Percentiles rank a stretch among this genome's conserved stretches.
Conservation (phyloP, 2,888 invertebrate species). For the Beris chalybata region DNA sequence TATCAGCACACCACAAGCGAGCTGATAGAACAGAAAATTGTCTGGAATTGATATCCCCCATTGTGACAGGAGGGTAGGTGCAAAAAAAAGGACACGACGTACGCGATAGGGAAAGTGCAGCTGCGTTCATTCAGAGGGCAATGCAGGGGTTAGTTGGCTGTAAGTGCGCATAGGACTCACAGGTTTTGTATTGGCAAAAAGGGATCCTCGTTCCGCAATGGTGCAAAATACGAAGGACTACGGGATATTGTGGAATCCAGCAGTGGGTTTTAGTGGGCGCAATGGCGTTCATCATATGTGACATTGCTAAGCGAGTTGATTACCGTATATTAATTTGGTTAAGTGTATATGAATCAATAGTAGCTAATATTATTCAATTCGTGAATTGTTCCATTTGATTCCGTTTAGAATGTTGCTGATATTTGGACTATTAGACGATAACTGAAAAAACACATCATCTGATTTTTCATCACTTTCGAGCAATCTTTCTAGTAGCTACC, state of each 20-base stretch:
- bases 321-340: no score
- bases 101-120: slow-evolving; percentile 31
- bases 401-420: no score
- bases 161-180: background rate
- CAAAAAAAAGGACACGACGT: no score
- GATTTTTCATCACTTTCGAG: no score
- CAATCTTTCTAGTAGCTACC: no score
- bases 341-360: no score
- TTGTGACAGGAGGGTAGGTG: slow-evolving; percentile 26
- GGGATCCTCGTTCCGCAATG: no score
- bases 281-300: slow-evolving; percentile 34
- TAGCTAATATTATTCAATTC: no score
- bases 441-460: no score
- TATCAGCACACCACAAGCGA: slow-evolving; percentile 33
- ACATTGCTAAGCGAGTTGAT: slow-evolving; percentile 4
- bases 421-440: no score
- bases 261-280: slow-evolving; percentile 24
- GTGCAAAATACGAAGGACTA: slow-evolving; percentile 10
- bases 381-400: no score
- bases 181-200: background rate
- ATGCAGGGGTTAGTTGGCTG: slow-evolving; percentile 19
- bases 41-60: slow-evolving; percentile 31
- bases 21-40: slow-evolving; percentile 24
- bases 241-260: slow-evolving; percentile 12
- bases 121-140: slow-evolving; percentile 22